These are phyloP conservation scores for Ferdinandea cuprea DNA, from an alignment of 2,888 invertebrate species.

Conservation along the genomic window DNA sequence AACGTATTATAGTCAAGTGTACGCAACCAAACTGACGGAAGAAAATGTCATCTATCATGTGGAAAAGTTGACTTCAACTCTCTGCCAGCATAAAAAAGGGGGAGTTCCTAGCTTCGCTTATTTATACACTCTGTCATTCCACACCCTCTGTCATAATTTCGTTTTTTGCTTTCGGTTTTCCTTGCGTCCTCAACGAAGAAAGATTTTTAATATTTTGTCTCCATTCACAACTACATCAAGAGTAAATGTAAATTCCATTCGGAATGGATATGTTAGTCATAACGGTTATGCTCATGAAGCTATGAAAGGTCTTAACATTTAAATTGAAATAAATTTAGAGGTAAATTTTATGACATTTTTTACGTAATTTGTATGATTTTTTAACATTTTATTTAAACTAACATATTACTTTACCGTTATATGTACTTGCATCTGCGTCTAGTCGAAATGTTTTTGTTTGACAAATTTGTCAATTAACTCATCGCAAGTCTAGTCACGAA, in stretches of 20 bases:
- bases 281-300: slow-evolving; percentile 26
- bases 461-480: background rate
- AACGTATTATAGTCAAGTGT: slow-evolving; percentile 28
- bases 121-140: slow-evolving; percentile 52
- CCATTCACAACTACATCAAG: slow-evolving; percentile 38
- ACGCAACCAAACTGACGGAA: slow-evolving; percentile 60
- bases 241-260: slow-evolving; percentile 43
- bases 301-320: slow-evolving; percentile 3
- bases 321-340: slow-evolving; percentile 58
- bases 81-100: slow-evolving; percentile 50
- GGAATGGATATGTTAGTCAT: slow-evolving; percentile 39
- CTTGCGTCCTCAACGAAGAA: slow-evolving; percentile 38
- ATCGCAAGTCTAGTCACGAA: slow-evolving; percentile 53
- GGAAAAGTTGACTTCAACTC: slow-evolving; percentile 55
- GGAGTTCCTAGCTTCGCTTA: slow-evolving; percentile 55
- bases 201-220: slow-evolving; percentile 64
- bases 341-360: slow-evolving; percentile 19
- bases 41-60: slow-evolving; percentile 70
- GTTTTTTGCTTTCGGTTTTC: slow-evolving; percentile 4
- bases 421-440: background rate
- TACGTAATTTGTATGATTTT: slow-evolving; percentile 14
- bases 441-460: background rate
- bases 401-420: background rate
- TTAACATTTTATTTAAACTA: slow-evolving; percentile 18
- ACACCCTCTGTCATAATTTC: slow-evolving; percentile 69